Evolutionary conservation across 2,113 vertebrate genomes (phyloP), one percentile per base, ranked within the genome.

Genomic region (Phalacrocorax aristotelis): DNA sequence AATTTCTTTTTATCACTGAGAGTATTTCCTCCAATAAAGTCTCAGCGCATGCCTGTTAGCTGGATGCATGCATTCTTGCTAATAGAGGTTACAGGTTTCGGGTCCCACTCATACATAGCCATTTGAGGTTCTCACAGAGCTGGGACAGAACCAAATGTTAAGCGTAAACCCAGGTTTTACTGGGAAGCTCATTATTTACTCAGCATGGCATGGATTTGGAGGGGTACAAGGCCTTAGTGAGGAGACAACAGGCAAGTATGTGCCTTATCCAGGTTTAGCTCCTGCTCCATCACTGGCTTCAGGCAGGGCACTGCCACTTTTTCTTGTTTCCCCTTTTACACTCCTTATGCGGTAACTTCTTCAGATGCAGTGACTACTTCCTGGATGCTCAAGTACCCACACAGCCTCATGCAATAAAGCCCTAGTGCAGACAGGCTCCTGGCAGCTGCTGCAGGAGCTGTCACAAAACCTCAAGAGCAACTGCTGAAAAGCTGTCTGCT

Each of bases 11-110:
- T 81, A 38, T 42, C 48, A 36, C 13, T 2, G 1, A 13, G 22
- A 21, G 9, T 68, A 32, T 64, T 87, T 89, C 17, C 22, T 88
- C 60, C 22, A 11, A 40, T 78, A 44, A 68, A 64, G n/a, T 38
- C 32, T 71, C 36, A 9, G 30, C 44, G 16, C 64, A 0, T 84
- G 55, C 34, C 49, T 26, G 0, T 79, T 76, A 82, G 27, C 21
- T 79, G 34, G 16, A 40, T 87, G 21, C 4, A 7, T 29, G 10
- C 6, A 1, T 27, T 64, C 44, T 60, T 81, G 32, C 42, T 90
- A 54, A 34, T 8, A 55, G 48, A 55, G 32, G 42, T 23, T 1
- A 1, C 40, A 62, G 30, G 51, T 77, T 88, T 80, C 0, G 0
- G 8, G 32, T 81, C 18, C n/a, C 4, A 2, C 27, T 77, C 34